These are phyloP conservation scores for Agelaius tricolor DNA, from an alignment of 2,113 vertebrate species.

Conservation along the genomic window DNA sequence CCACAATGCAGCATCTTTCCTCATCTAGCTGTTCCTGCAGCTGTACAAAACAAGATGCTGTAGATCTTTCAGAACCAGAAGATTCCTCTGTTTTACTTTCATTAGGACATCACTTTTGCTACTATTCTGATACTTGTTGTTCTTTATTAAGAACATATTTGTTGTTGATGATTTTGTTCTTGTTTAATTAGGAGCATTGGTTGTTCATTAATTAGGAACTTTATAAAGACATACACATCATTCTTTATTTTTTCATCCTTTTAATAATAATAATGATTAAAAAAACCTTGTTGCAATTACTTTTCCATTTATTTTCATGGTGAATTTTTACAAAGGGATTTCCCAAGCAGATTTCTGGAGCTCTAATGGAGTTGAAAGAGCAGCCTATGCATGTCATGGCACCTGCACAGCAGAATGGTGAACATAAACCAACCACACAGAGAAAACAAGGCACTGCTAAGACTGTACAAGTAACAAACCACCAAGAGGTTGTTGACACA, in stretches of 20 bases:
- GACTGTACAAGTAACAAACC: constrained; percentile 12
- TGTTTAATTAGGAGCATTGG: background rate
- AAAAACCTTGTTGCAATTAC: background rate
- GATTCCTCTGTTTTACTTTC: background rate
- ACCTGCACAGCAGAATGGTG: background rate
- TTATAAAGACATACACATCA: background rate
- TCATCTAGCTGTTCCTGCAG: background rate
- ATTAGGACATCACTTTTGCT: background rate
- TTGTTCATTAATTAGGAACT: background rate
- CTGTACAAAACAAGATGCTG: background rate
- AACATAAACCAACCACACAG: background rate
- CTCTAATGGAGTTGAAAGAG: background rate
- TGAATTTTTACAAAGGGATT: constrained; percentile 1
- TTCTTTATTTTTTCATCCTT: constrained; percentile 3
- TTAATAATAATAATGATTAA: constrained; percentile 33
- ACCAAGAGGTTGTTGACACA: background rate
- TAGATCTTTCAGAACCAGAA: background rate
- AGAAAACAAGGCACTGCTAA: constrained; percentile 51
- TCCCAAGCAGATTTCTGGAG: background rate
- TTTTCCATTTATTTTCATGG: constrained; percentile 20
- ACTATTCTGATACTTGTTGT: background rate
- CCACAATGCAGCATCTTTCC: background rate
- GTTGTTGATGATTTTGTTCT: background rate
- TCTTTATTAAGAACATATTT: background rate
- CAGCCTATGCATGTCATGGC: background rate